Base-by-base conservation (phyloP, 2,113 vertebrate genomes). In the Petroica traversi region DNA sequence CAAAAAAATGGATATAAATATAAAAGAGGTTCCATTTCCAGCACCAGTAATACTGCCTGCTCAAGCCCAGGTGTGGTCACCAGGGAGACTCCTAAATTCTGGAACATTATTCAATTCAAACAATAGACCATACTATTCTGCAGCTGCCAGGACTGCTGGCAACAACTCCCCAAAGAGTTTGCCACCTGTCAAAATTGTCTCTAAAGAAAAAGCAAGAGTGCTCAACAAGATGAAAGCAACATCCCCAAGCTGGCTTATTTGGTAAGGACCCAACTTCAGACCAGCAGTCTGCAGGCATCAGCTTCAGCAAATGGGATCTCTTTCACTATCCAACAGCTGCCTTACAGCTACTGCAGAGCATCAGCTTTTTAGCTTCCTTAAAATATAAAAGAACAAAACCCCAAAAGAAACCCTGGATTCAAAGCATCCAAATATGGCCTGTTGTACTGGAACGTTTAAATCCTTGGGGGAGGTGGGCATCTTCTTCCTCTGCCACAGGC, bases 1-100 rank as follows among this genome's bases (percentile, higher is more conserved):
- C 97, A 97, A 85, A 93, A 95, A 88, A 89, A 94, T 29, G 71
- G 82, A 75, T 83, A 96, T 94, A 89, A 92, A 88, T 97, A 89
- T 58, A 80, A 98, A 98, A 98, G 91, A 93, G 87, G 94, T 91
- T 95, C 64, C 59, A 83, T 95, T 95, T 92, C 94, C 97, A 97
- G 97, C 97, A 98, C 98, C 98, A 98, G 96, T 97, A 97, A 97
- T 96, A 97, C 97, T 96, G 96, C 96, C 97, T 95, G 80, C 93
- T 88, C 48, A 90, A 95, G 94, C 91, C 94, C 97, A 94, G 96
- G 93, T 85, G 85, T 73, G 48, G 62, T 81, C 80, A 96, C 72
- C 85, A 93, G 82, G 89, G 86, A 92, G 45, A 87, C 58, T 93
- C 86, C 78, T 69, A 62, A 88, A 86, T 91, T 88, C 85, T 97